Evolutionary conservation across 1,140 invertebrate genomes (phyloP), one percentile per base, ranked within the genome.

Genomic region (Colletes gigas): DNA sequence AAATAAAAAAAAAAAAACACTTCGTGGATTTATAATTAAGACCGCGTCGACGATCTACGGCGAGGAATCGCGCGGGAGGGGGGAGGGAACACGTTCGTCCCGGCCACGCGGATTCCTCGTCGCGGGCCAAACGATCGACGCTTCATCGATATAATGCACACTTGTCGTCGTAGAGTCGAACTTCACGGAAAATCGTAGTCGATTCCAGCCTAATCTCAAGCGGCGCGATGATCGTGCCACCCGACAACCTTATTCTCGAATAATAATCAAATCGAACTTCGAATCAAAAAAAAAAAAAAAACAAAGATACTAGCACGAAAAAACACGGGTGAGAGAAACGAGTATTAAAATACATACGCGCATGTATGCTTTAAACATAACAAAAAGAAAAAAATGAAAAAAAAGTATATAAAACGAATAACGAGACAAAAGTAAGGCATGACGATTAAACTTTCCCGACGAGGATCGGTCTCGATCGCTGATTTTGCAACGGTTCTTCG

Each of bases 221-320:
- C 59, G 73, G 19, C 57, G 57, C 57, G 59, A 47, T 30, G 10
- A 4, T 55, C 21, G 52, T 74, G 39, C 70, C 70, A 30, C 30
- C 5, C 57, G 57, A 54, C 14, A 55, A 73, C 19, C 50, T 59
- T 63, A 1, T 30, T 30, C 30, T 47, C 50, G 77, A 73, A 4
- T 17, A 81, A 81, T 57, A 83, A 84, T 75, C 70, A 87, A 83
- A 87, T 74, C 69, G 44, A 70, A 76, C 78, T 76, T 9, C 41
- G 59, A 86, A 83, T 79, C 60, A 79, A 84, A 83, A 84, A 54
- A 6, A 44, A 60, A 60, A 67, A 21, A 52, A 39, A n/a, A n/a
- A n/a, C n/a, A n/a, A n/a, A n/a, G n/a, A 30, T 30, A 30, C 30
- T 30, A 30, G 17, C 17, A 75, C 9, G 41, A 5, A n/a, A 6